Conservation (phyloP, 2,113 vertebrate genomes). For the cattle (Bos taurus) region ARS-UCD2.0 NC_037337.1:37504001-37504500, state of each 20-base stretch:
- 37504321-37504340: too few relatives aligned
- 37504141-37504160: background rate
- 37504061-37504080: background rate
- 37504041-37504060: background rate
- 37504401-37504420: background rate
- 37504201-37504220: background rate
- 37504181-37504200: background rate
- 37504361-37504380: background rate
- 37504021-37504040: background rate
- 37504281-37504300: background rate
- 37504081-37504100: accelerated
- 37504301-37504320: background rate
- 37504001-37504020: background rate
- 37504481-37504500: background rate
- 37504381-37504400: background rate
- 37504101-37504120: background rate
- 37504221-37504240: background rate
- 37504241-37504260: background rate
- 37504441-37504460: background rate
- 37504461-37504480: background rate
- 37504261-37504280: background rate
- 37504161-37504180: background rate
- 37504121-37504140: background rate
- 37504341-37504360: background rate
- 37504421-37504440: accelerated